Evolutionary conservation across 2,797 vertebrate genomes (phyloP).

Genomic region (Danio choprae): DNA sequence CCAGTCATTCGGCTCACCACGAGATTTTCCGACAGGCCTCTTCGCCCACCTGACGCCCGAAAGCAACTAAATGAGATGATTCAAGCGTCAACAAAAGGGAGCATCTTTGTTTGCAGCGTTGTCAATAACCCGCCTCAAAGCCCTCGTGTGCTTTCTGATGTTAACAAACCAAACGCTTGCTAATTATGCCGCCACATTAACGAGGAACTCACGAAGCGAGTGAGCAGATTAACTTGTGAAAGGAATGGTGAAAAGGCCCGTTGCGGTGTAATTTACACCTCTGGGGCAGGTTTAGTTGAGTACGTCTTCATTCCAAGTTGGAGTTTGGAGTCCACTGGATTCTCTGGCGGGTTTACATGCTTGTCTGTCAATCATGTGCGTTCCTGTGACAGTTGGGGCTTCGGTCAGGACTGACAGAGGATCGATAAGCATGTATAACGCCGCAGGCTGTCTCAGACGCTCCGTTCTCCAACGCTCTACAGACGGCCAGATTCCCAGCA

Average conservation of each 20-base stretch:
- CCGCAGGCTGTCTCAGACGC: slow-evolving; percentile 18
- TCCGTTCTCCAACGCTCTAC: slow-evolving; percentile 5
- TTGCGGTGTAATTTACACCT: slow-evolving; percentile 13
- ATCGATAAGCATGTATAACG: slow-evolving; percentile 50
- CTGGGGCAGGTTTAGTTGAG: slow-evolving; percentile 19
- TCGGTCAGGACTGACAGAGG: slow-evolving; percentile 49
- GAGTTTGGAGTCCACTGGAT: slow-evolving; percentile 13
- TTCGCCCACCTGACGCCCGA: slow-evolving; percentile 21
- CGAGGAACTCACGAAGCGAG: slow-evolving; percentile 20
- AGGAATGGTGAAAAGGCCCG: background rate
- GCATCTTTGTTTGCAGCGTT: background rate
- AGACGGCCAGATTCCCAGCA: background rate
- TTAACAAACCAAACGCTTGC: slow-evolving; percentile 22
- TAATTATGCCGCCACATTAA: slow-evolving; percentile 46
- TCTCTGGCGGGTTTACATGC: slow-evolving; percentile 7
- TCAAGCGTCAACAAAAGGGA: slow-evolving; percentile 1
- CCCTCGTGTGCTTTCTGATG: slow-evolving; percentile 13
- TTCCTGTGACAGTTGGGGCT: slow-evolving; percentile 34
- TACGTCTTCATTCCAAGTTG: slow-evolving; percentile 23
- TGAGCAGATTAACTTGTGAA: slow-evolving; percentile 35
- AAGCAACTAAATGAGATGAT: background rate
- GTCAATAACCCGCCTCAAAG: slow-evolving; percentile 28
- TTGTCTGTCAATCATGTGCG: slow-evolving; percentile 41
- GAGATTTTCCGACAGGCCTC: slow-evolving; percentile 24
- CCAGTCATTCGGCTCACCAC: background rate